Conservation (phyloP, 2,888 invertebrate species). For the Alloscopus bannaensis region DNA sequence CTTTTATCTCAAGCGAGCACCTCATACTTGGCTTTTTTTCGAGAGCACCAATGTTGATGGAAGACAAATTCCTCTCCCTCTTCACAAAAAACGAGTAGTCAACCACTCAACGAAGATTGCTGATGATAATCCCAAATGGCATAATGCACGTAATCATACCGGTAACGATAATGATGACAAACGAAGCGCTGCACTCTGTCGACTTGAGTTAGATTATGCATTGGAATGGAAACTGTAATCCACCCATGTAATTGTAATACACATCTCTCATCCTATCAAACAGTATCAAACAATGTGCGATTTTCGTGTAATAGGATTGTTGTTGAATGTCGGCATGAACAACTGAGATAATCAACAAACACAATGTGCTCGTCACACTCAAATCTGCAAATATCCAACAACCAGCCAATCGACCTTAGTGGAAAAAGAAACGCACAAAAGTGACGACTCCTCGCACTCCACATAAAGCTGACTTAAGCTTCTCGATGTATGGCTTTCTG, state of each 20-base stretch:
- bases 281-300: too few relatives aligned
- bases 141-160: conserved; percentile 42
- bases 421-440: neutral
- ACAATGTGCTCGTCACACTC: too few relatives aligned
- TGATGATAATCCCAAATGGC: conserved; percentile 41
- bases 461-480: neutral
- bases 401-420: too few relatives aligned
- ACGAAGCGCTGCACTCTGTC: conserved; percentile 23
- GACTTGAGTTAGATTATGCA: neutral
- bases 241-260: neutral
- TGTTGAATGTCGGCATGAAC: too few relatives aligned
- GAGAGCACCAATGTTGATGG: too few relatives aligned
- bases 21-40: too few relatives aligned
- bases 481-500: conserved; percentile 36
- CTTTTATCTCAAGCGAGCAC: too few relatives aligned
- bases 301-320: too few relatives aligned
- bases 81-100: too few relatives aligned
- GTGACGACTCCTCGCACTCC: neutral
- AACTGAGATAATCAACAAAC: neutral
- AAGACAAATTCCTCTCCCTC: conserved; percentile 17
- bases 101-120: too few relatives aligned
- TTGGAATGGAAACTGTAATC: neutral
- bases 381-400: too few relatives aligned
- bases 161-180: conserved; percentile 45
- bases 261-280: too few relatives aligned